Percentiles rank a stretch among this genome's conserved stretches.
Conservation (phyloP, 2,113 vertebrate genomes). For the Oncorhynchus mykiss region DNA sequence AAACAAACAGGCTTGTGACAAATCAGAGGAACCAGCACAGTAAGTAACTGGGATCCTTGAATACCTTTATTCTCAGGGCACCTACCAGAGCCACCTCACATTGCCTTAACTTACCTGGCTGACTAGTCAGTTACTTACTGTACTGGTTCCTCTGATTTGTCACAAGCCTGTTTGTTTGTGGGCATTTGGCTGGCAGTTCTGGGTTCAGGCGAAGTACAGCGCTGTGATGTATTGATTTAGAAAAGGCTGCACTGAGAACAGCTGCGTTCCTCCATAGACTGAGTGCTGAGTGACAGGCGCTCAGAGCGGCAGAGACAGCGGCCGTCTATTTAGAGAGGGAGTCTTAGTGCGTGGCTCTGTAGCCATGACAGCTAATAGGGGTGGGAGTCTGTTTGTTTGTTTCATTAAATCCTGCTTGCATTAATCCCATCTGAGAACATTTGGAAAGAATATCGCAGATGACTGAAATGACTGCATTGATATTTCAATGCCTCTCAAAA, state of each 20-base stretch:
- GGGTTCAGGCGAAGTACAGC: conserved; percentile 12
- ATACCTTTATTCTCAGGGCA: no score
- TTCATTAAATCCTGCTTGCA: neutral
- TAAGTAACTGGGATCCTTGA: no score
- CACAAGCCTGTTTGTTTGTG: neutral
- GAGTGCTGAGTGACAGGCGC: conserved; percentile 24
- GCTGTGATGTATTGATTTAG: conserved; percentile 30
- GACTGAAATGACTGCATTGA: neutral
- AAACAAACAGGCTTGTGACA: no score
- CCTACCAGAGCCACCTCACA: no score
- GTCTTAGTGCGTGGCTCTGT: conserved; percentile 6
- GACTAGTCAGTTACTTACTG: neutral
- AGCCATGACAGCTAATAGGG: conserved; percentile 13
- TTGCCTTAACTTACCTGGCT: no score
- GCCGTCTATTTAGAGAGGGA: conserved; percentile 36
- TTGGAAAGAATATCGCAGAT: neutral
- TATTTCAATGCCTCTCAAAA: neutral
- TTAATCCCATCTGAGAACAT: neutral
- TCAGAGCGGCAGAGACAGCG: conserved; percentile 5
- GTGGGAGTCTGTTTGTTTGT: neutral
- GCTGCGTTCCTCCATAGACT: conserved; percentile 23
- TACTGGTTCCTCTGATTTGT: neutral
- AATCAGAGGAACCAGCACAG: no score
- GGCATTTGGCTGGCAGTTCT: conserved; percentile 7
- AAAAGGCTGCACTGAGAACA: conserved; percentile 13